Conservation (phyloP, 1,140 invertebrate genomes). For the Drosophila lini region DNA sequence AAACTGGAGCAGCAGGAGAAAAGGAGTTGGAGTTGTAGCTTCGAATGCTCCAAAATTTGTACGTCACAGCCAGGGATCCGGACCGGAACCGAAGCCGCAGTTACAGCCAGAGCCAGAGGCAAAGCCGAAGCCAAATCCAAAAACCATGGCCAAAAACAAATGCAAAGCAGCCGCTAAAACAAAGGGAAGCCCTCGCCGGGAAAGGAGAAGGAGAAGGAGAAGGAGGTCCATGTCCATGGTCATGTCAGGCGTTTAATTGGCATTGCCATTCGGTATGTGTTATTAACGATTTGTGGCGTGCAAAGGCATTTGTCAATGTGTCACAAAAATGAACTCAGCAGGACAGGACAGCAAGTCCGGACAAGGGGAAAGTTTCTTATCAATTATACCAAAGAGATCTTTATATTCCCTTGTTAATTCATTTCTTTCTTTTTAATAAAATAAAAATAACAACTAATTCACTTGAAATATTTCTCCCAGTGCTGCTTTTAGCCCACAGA, state of each 20-base stretch:
- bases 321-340: slow-evolving; percentile 69
- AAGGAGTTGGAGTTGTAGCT: background rate
- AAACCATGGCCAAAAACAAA: slow-evolving; percentile 59
- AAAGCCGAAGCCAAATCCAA: slow-evolving; percentile 16
- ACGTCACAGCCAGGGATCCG: slow-evolving; percentile 49
- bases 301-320: slow-evolving; percentile 75
- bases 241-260: slow-evolving; percentile 73
- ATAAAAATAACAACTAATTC: background rate
- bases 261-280: slow-evolving; percentile 65
- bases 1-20: slow-evolving; percentile 33
- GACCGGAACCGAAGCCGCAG: slow-evolving; percentile 37
- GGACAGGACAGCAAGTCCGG: slow-evolving; percentile 6
- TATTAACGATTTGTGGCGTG: slow-evolving; percentile 79
- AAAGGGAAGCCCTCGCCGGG: slow-evolving; percentile 43
- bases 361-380: background rate
- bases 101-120: slow-evolving; percentile 1
- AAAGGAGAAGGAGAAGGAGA: background rate
- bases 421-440: no score
- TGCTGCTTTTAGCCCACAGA: slow-evolving; percentile 20
- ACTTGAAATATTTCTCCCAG: background rate
- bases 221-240: slow-evolving; percentile 21
- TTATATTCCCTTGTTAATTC: no score
- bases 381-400: background rate
- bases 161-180: slow-evolving; percentile 68
- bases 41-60: slow-evolving; percentile 61